Evolutionary conservation across 2,888 invertebrate genomes (phyloP).

Genomic region (Microplitis deprimator): DNA sequence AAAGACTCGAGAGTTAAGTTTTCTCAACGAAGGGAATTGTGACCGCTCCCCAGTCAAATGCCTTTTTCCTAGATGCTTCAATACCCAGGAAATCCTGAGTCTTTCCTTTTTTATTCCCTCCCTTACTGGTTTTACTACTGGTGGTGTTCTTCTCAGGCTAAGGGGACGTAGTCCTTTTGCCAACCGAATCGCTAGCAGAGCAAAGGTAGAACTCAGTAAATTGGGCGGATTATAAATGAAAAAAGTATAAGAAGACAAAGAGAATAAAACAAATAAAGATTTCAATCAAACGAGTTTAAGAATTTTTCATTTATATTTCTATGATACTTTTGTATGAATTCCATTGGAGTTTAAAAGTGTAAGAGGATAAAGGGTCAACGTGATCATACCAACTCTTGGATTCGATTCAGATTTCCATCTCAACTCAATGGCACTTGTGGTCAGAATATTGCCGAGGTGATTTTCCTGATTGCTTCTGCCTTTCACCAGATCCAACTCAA

Average conservation of each 20-base stretch:
- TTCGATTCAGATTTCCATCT: constrained; percentile 13
- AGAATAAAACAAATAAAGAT: neutral
- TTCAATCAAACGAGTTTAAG: neutral
- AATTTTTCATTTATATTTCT: neutral
- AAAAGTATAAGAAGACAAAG: neutral
- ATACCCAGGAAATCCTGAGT: constrained; percentile 37
- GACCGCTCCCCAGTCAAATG: constrained; percentile 29
- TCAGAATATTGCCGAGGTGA: constrained; percentile 11
- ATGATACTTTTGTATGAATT: neutral
- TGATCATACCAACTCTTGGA: neutral
- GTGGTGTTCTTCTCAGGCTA: constrained; percentile 19
- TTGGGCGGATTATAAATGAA: neutral
- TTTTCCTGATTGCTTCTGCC: constrained; percentile 22
- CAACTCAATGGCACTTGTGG: neutral
- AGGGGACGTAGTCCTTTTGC: constrained; percentile 5
- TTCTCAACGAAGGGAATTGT: constrained; percentile 26
- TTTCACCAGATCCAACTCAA: neutral
- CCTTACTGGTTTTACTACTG: constrained; percentile 2
- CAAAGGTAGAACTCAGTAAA: constrained; percentile 8
- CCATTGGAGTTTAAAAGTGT: neutral
- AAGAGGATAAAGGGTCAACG: neutral
- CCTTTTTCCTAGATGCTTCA: constrained; percentile 37
- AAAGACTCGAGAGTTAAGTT: constrained; percentile 15
- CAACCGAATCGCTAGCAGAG: neutral
- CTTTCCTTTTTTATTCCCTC: constrained; percentile 33